Evolutionary conservation across 2,797 vertebrate genomes (phyloP).

Genomic region (Loriculus beryllinus): DNA sequence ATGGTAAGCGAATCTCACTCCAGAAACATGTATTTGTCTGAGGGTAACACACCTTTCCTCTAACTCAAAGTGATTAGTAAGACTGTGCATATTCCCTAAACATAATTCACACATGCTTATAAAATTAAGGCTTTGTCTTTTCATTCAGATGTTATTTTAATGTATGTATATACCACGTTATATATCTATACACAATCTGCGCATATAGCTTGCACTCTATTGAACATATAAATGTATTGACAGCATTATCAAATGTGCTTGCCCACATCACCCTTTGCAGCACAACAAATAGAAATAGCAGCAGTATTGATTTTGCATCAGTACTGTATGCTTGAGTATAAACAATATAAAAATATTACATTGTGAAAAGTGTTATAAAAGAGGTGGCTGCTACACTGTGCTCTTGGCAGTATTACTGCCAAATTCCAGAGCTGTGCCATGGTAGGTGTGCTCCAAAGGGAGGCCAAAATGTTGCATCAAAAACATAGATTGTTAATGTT

Average conservation of each 20-base stretch:
- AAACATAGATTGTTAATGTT: not conserved
- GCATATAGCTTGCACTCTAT: not conserved
- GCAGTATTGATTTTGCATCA: not conserved
- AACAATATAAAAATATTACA: not conserved
- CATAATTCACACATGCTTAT: not conserved
- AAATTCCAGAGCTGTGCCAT: not conserved
- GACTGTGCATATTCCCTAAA: not conserved
- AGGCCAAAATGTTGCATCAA: not conserved
- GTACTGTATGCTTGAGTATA: not conserved
- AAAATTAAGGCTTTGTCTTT: not conserved
- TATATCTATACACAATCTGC: not conserved
- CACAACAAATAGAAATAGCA: not conserved
- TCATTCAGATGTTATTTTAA: not conserved
- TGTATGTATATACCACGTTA: rapidly evolving
- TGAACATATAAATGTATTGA: not conserved
- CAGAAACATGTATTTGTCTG: not conserved
- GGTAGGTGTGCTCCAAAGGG: not conserved
- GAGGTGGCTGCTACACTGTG: not conserved
- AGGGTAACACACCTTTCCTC: not conserved
- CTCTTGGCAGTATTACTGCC: not conserved
- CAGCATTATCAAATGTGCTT: not conserved
- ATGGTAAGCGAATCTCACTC: not conserved
- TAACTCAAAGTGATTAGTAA: not conserved
- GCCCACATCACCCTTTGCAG: not conserved
- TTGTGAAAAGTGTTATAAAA: not conserved